Percentiles rank a stretch among this genome's conserved stretches.
Evolutionary conservation across 2,888 invertebrate genomes (phyloP).

Genomic region (Acleris holmiana): DNA sequence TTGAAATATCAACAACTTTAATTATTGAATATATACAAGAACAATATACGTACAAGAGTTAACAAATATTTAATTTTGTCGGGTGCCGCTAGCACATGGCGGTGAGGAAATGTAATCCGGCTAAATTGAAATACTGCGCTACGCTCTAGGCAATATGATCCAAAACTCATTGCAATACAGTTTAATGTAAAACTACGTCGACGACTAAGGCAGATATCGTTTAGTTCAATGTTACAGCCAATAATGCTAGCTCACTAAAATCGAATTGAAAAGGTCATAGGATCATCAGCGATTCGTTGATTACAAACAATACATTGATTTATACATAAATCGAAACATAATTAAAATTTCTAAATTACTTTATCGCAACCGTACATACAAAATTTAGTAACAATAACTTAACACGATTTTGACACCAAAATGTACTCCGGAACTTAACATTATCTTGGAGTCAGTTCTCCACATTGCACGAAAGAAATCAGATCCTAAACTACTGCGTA

Average conservation of each 20-base stretch:
- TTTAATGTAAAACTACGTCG: neutral
- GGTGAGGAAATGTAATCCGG: constrained; percentile 36
- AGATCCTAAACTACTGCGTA: constrained; percentile 29
- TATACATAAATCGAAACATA: constrained; percentile 32
- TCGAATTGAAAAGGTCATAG: constrained; percentile 13
- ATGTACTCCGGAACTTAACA: constrained; percentile 4
- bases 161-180: constrained; percentile 1
- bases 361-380: constrained; percentile 39
- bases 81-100: constrained; percentile 47
- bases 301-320: constrained; percentile 32
- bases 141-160: constrained; percentile 6
- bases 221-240: neutral
- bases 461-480: constrained; percentile 31
- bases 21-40: constrained; percentile 82
- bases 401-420: constrained; percentile 28
- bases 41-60: constrained; percentile 73
- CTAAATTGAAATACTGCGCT: constrained; percentile 3
- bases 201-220: constrained; percentile 8
- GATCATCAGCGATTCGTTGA: constrained; percentile 33
- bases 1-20: constrained; percentile 83
- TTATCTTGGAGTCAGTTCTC: constrained; percentile 6
- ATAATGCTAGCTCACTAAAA: constrained; percentile 29
- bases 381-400: constrained; percentile 42
- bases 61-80: constrained; percentile 57
- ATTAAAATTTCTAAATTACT: constrained; percentile 36